Percentiles rank a stretch among this genome's conserved stretches.
Conservation (phyloP, 2,113 vertebrate genomes). For the Hyperoodon ampullatus region DNA sequence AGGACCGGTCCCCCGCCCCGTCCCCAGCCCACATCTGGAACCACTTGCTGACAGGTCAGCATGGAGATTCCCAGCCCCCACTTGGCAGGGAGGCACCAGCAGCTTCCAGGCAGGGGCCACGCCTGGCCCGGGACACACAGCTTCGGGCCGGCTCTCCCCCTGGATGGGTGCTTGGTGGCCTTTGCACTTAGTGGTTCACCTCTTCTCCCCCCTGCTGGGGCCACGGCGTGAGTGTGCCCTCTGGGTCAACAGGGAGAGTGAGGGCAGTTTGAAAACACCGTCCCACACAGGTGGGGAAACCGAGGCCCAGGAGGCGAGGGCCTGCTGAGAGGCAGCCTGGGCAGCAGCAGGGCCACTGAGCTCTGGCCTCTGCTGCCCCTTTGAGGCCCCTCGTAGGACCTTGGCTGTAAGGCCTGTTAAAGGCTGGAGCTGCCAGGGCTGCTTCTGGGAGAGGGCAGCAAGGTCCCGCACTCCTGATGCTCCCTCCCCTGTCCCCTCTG, state of each 20-base stretch:
- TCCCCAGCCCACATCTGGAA: background rate
- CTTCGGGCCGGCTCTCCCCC: background rate
- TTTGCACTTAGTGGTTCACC: rapidly evolving
- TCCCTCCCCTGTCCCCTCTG: background rate
- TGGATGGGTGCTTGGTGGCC: rapidly evolving
- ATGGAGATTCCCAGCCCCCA: background rate
- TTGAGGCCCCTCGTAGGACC: background rate
- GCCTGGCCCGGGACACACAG: slow-evolving; percentile 31
- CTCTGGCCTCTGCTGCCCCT: background rate
- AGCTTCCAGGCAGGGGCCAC: rapidly evolving
- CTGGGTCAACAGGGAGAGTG: no score
- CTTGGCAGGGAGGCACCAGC: background rate
- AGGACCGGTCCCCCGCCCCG: background rate
- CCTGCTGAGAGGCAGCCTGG: background rate
- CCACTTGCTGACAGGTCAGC: rapidly evolving
- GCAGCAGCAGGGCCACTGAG: no score
- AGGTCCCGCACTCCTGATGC: background rate
- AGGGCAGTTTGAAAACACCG: rapidly evolving
- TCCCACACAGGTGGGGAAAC: background rate
- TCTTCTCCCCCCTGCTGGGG: no score
- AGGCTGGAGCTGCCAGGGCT: background rate
- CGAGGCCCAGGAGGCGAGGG: background rate
- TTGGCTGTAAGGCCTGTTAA: background rate
- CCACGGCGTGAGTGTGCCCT: rapidly evolving
- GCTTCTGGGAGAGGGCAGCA: background rate